Conservation (phyloP, 2,888 invertebrate genomes). For the Coleophora deauratella region DNA sequence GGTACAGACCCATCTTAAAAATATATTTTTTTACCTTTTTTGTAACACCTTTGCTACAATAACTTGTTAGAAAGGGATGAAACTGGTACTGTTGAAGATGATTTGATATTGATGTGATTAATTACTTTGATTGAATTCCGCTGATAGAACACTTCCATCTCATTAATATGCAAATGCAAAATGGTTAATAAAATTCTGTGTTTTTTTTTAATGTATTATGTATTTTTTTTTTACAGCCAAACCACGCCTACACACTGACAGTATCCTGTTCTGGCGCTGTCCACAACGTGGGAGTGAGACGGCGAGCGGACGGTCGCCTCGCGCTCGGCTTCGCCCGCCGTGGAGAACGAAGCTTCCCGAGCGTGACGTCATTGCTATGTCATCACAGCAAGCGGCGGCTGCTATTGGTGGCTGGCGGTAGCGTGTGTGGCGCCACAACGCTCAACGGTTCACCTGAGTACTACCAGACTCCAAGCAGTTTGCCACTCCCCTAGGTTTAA, state of each 20-base stretch:
- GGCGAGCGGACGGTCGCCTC: conserved; percentile 66
- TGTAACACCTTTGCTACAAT: too few species aligned
- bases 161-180: too few species aligned
- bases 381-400: conserved; percentile 71
- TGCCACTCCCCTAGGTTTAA: conserved; percentile 28
- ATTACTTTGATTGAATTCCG: too few species aligned
- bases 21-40: too few species aligned
- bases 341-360: conserved; percentile 67
- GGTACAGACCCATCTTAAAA: too few species aligned
- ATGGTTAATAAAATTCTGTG: too few species aligned
- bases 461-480: conserved; percentile 54
- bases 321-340: conserved; percentile 71
- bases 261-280: conserved; percentile 67
- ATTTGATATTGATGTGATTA: too few species aligned
- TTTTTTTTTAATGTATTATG: neutral
- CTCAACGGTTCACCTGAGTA: conserved; percentile 58
- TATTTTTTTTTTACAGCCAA: conserved; percentile 33
- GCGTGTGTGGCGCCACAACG: conserved; percentile 65
- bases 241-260: conserved; percentile 70
- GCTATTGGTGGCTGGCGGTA: conserved; percentile 65
- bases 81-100: too few species aligned
- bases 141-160: too few species aligned
- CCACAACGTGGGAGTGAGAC: conserved; percentile 73
- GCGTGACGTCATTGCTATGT: conserved; percentile 65
- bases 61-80: too few species aligned